Conservation (phyloP, 2,113 vertebrate genomes). For the Corapipo altera region DNA sequence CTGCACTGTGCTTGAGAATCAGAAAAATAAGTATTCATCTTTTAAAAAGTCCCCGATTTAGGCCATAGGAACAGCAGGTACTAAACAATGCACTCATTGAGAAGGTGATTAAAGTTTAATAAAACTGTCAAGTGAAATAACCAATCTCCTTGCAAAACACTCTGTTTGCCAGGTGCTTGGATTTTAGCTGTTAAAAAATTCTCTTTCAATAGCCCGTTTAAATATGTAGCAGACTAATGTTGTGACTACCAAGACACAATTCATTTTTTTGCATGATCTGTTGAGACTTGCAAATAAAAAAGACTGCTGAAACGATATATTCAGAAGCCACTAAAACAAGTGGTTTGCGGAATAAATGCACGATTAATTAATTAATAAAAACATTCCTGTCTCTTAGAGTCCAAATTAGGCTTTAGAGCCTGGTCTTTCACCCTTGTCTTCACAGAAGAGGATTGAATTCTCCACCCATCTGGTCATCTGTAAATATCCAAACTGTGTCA, state of each 20-base stretch:
- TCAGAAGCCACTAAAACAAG: neutral
- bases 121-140: conserved; percentile 57
- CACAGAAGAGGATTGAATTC: neutral
- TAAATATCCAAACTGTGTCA: neutral
- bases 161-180: conserved; percentile 45
- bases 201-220: conserved; percentile 30
- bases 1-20: neutral
- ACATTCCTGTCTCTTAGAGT: neutral
- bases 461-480: neutral
- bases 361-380: neutral
- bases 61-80: neutral
- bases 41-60: neutral
- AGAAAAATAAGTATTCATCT: conserved; percentile 18
- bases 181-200: conserved; percentile 44
- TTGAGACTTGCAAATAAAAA: neutral
- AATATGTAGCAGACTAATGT: neutral
- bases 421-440: neutral
- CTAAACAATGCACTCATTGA: conserved; percentile 1
- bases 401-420: neutral
- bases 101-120: conserved; percentile 63
- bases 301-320: neutral
- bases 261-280: neutral
- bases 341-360: neutral
- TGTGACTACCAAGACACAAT: conserved; percentile 1
- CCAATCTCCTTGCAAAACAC: conserved; percentile 28